A percentile compares a stretch with the other conserved stretches of the same genome.
phyloP scores from a whole-genome alignment of 2,113 vertebrate genomes.

The Sakesphorus luctuosus region DNA sequence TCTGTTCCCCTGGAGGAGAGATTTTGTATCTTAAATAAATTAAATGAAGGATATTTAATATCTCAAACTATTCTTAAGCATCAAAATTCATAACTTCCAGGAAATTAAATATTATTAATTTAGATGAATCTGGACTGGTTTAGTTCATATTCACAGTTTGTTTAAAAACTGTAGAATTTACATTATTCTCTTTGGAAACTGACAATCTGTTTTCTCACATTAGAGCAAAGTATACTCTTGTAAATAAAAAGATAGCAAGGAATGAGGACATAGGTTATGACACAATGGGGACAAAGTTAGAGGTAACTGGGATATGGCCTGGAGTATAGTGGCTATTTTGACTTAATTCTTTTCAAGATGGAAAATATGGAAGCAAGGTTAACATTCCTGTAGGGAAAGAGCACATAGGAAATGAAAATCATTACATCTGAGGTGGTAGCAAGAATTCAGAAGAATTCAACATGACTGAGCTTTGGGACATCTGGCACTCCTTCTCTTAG shows the following conservation, averaged over 20 bases:
- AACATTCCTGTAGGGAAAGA: not conserved
- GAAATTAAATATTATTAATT: not conserved
- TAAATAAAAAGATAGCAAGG: not conserved
- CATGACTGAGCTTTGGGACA: conserved; percentile 17
- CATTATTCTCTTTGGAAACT: not conserved
- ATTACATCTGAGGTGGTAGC: not conserved
- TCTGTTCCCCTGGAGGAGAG: not conserved
- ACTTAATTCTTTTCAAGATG: not conserved
- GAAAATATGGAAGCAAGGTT: not conserved
- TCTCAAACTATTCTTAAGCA: not conserved
- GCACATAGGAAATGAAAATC: not conserved
- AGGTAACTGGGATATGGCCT: not conserved
- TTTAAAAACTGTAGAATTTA: not conserved
- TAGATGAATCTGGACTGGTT: not conserved
- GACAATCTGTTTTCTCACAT: not conserved
- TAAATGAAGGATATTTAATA: not conserved
- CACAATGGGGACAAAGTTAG: not conserved
- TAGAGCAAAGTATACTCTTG: not conserved
- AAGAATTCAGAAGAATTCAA: conserved; percentile 1
- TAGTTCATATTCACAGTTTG: not conserved
- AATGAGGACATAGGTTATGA: not conserved
- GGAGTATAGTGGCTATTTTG: not conserved
- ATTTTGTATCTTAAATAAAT: conserved; percentile 22
- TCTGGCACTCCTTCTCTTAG: not conserved
- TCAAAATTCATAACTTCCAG: not conserved